A percentile compares a stretch with the other conserved stretches of the same genome.
Conservation (phyloP, 2,113 vertebrate genomes). For the Trinectes maculatus region DNA sequence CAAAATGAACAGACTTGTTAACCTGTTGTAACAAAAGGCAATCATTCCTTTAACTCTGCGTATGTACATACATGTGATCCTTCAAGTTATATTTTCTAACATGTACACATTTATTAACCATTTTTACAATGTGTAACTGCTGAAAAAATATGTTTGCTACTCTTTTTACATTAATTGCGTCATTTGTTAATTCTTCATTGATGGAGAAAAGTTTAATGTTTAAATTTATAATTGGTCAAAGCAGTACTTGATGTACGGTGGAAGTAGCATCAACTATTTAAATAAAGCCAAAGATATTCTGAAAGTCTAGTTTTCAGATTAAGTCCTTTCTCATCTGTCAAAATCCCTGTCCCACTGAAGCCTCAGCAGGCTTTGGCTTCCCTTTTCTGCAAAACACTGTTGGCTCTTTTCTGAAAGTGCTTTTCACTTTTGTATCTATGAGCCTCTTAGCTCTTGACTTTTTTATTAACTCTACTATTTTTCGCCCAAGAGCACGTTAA, state of each 20-base stretch:
- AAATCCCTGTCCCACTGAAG: too few relatives aligned
- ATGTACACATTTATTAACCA: constrained; percentile 59
- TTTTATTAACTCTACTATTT: constrained; percentile 63
- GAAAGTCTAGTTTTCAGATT: not conserved
- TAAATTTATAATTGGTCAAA: not conserved
- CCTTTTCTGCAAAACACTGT: constrained; percentile 28
- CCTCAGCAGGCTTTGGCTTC: constrained; percentile 3
- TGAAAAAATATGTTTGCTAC: constrained; percentile 67
- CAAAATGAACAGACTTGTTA: not conserved
- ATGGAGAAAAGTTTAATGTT: not conserved
- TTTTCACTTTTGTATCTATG: constrained; percentile 57
- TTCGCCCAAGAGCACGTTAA: constrained; percentile 86
- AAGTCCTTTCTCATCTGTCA: not conserved
- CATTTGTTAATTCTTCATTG: constrained; percentile 16
- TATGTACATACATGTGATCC: constrained; percentile 36
- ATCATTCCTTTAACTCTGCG: constrained; percentile 61
- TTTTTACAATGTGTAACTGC: constrained; percentile 68
- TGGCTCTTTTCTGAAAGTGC: constrained; percentile 35
- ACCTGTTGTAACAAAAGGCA: constrained; percentile 31
- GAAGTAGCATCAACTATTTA: not conserved
- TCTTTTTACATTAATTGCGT: not conserved
- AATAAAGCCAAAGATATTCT: not conserved
- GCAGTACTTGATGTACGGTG: not conserved
- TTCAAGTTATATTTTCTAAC: constrained; percentile 66
- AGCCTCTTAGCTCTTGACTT: constrained; percentile 32